phyloP scores from a whole-genome alignment of 2,888 invertebrate species.

The Drosophila mimetica region DNA sequence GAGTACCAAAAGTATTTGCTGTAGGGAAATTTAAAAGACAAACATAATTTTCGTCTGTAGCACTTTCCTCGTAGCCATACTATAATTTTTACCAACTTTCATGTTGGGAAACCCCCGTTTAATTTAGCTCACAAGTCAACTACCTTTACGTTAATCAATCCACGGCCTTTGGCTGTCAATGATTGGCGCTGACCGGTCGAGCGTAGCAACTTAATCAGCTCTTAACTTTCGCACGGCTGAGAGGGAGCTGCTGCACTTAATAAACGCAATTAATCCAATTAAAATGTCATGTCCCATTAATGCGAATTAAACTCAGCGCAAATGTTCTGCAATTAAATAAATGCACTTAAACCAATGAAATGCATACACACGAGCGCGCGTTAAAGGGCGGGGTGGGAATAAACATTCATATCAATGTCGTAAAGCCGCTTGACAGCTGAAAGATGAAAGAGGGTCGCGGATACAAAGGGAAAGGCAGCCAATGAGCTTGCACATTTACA shows the following conservation, averaged over 20 bases:
- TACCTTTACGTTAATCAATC: neutral
- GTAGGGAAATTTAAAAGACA: no score
- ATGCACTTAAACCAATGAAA: slow-evolving; percentile 66
- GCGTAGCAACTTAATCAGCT: slow-evolving; percentile 52
- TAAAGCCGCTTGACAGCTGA: slow-evolving; percentile 44
- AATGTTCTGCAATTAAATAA: slow-evolving; percentile 76
- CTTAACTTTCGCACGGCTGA: slow-evolving; percentile 29
- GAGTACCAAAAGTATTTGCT: no score
- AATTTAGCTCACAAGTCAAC: neutral
- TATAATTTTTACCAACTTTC: no score
- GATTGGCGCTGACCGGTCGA: slow-evolving; percentile 7
- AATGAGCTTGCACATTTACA: slow-evolving; percentile 55
- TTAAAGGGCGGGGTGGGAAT: neutral
- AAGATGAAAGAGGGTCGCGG: slow-evolving; percentile 19
- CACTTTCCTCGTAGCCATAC: no score
- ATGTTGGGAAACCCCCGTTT: no score
- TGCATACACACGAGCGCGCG: slow-evolving; percentile 16
- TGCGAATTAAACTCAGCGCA: slow-evolving; percentile 63
- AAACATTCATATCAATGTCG: slow-evolving; percentile 52
- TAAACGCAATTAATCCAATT: slow-evolving; percentile 77
- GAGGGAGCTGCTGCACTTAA: slow-evolving; percentile 55
- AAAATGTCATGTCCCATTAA: slow-evolving; percentile 79
- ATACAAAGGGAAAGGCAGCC: slow-evolving; percentile 10
- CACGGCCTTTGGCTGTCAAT: neutral
- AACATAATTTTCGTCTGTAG: no score